Base-by-base conservation (phyloP, 2,113 vertebrate species). In the Dasyornis broadbenti region DNA sequence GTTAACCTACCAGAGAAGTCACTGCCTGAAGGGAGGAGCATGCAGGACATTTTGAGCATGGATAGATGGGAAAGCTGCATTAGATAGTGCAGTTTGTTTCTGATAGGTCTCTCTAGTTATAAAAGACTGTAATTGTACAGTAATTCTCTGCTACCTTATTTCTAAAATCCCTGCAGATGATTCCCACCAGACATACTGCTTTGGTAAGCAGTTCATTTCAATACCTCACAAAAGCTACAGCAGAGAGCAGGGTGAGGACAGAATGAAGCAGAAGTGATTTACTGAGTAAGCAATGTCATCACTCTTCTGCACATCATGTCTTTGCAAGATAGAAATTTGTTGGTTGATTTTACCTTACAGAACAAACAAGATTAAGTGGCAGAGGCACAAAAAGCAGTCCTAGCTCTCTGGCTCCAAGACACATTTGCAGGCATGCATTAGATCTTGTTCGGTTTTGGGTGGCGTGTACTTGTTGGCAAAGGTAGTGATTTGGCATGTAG, bases 171-270 rank as follows among this genome's bases (percentile, higher is more conserved):
- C 92, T 75, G 68, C n/a, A 65, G 89, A 92, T 91, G 90, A 83
- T 85, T 95, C 82, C 80, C 87, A 89, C 87, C 79, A 81, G 85
- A 50, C 92, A 91, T 87, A 84, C 92, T 96, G 96, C 96, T 96
- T 94, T 89, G 57, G 75, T 96, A 94, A 94, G 95, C 96, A 96
- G 82, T 90, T 95, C 54, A 39, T 89, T 97, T 96, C 94, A 95
- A 18, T 95, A 24, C 45, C 30, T 94, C 66, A 94, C 84, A 96
- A 92, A 94, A 91, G 80, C 94, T 80, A 57, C 59, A 82, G 65
- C 94, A 40, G 69, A 47, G 86, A 94, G 70, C 66, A 94, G 89
- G 69, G 40, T 0, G 7, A 92, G 86, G 84, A 68, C 86, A 92
- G 82, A 94, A 89, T 59, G 89, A 85, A 96, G 83, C 89, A 79